A percentile compares a stretch with the other conserved stretches of the same genome.
Evolutionary conservation across 2,888 invertebrate genomes (phyloP).

Genomic region (Philonicus albiceps): DNA sequence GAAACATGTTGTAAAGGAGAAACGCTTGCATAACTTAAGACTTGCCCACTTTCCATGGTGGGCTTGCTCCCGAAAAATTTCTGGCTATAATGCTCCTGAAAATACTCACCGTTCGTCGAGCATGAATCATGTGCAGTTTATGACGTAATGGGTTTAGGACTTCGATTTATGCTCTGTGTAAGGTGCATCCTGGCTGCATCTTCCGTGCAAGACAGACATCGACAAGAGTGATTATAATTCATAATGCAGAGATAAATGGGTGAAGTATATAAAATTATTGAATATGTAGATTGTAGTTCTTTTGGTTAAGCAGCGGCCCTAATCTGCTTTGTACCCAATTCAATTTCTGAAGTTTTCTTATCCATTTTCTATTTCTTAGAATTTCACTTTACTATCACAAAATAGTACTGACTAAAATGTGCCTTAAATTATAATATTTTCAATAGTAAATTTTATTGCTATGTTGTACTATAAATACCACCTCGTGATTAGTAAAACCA

Average conservation of each 20-base stretch:
- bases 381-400: too few relatives aligned
- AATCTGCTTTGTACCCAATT: not conserved
- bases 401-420: too few relatives aligned
- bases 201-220: not conserved
- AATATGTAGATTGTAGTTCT: not conserved
- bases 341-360: not conserved
- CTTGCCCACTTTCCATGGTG: not conserved
- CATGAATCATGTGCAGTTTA: not conserved
- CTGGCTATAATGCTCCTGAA: not conserved
- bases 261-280: not conserved
- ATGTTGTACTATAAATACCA: too few relatives aligned
- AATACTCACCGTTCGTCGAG: not conserved
- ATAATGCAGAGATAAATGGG: not conserved
- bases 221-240: not conserved
- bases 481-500: too few relatives aligned
- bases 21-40: not conserved
- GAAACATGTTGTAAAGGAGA: slow-evolving; percentile 37
- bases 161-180: not conserved
- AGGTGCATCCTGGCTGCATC: not conserved
- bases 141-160: not conserved
- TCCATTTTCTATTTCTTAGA: too few relatives aligned
- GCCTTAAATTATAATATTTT: too few relatives aligned
- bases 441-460: too few relatives aligned
- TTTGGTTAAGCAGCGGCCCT: not conserved
- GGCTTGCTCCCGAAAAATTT: not conserved